phyloP scores from a whole-genome alignment of 2,888 invertebrate genomes.

The Himalopsyche anomala region DNA sequence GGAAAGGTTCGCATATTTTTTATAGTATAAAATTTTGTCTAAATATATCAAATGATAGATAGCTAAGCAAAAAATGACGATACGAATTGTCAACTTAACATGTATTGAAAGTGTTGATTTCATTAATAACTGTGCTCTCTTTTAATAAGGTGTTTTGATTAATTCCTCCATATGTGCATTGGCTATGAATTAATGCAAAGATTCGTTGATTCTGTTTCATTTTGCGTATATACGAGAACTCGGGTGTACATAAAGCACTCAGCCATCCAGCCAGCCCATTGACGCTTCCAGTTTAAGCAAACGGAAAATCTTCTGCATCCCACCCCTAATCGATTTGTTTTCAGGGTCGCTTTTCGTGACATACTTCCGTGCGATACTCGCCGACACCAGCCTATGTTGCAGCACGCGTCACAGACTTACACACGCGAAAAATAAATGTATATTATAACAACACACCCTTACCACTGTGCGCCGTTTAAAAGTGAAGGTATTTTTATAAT shows the following conservation, averaged over 20 bases:
- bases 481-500: constrained; percentile 22
- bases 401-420: neutral
- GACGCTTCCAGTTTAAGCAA: constrained; percentile 44
- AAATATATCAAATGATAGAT: too few relatives aligned
- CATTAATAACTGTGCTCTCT: too few relatives aligned
- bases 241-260: too few relatives aligned
- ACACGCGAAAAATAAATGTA: neutral
- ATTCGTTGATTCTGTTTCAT: neutral
- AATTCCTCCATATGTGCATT: neutral
- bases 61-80: too few relatives aligned
- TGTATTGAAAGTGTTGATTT: too few relatives aligned
- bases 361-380: constrained; percentile 22
- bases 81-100: too few relatives aligned
- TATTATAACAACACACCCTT: neutral
- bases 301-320: constrained; percentile 52
- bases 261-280: neutral
- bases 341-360: constrained; percentile 54
- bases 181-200: neutral
- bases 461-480: neutral
- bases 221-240: neutral
- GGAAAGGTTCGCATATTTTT: too few relatives aligned
- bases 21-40: too few relatives aligned
- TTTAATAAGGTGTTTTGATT: too few relatives aligned
- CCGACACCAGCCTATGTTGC: neutral
- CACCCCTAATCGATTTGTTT: constrained; percentile 48